Conservation (phyloP, 2,888 invertebrate genomes). For the Noctua janthina region DNA sequence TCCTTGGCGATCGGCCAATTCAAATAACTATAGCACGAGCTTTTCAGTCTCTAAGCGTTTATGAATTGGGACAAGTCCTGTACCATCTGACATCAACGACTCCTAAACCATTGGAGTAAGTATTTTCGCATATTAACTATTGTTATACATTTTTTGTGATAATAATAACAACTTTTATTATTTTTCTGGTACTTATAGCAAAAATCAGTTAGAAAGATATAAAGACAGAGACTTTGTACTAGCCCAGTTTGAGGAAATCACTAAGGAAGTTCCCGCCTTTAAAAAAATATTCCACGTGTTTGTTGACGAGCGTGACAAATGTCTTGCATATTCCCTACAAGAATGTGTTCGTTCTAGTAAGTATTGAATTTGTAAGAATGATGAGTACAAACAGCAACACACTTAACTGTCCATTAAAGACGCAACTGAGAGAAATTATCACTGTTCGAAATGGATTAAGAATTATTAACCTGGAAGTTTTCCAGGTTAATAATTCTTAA, state of each 20-base stretch:
- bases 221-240: constrained; percentile 86
- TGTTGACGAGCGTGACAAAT: constrained; percentile 87
- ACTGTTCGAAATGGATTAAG: too few relatives aligned
- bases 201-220: constrained; percentile 82
- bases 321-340: constrained; percentile 86
- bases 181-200: constrained; percentile 72
- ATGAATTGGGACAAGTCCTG: constrained; percentile 86
- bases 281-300: constrained; percentile 88
- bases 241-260: constrained; percentile 87
- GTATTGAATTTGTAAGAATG: constrained; percentile 45
- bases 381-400: too few relatives aligned
- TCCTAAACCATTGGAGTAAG: constrained; percentile 85
- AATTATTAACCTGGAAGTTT: too few relatives aligned
- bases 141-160: not conserved
- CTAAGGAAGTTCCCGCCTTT: constrained; percentile 86
- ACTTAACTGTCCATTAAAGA: too few relatives aligned
- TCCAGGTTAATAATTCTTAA: too few relatives aligned
- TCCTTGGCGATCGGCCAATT: constrained; percentile 87
- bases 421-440: too few relatives aligned
- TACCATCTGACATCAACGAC: constrained; percentile 84
- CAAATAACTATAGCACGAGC: constrained; percentile 87
- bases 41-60: constrained; percentile 84
- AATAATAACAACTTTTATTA: not conserved
- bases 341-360: constrained; percentile 85
- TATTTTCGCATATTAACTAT: constrained; percentile 33